Percentiles rank a stretch among this genome's conserved stretches.
These are phyloP conservation scores for Ovibos moschatus DNA, from an alignment of 2,113 vertebrate genomes.

Conservation along the genomic window DNA sequence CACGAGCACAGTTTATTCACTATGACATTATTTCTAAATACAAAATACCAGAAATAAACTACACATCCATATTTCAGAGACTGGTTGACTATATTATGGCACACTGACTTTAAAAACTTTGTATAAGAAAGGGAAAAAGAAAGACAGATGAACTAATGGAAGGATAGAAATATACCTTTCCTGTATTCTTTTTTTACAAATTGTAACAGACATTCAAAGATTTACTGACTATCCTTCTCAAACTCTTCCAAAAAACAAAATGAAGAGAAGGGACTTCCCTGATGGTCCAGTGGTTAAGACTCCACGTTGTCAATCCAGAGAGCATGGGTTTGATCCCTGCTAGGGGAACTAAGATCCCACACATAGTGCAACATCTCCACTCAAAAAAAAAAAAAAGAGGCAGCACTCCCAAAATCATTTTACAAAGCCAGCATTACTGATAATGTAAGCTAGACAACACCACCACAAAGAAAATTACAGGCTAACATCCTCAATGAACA, in stretches of 20 bases:
- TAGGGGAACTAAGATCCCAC: not conserved
- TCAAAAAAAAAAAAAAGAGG: not conserved
- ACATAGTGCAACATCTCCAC: not conserved
- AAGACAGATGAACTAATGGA: not conserved
- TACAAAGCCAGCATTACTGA: not conserved
- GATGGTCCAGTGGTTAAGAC: not conserved
- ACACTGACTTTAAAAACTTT: not conserved
- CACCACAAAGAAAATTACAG: not conserved
- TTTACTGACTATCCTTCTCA: not conserved
- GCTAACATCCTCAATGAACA: not conserved
- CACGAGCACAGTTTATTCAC: not conserved
- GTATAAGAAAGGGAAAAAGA: not conserved
- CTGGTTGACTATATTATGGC: not conserved
- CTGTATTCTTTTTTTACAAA: not conserved
- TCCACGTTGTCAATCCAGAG: not conserved
- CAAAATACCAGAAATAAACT: accelerated
- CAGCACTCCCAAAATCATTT: not conserved
- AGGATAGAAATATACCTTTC: not conserved
- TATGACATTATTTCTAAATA: accelerated
- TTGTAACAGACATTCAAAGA: not conserved
- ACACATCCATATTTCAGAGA: not conserved
- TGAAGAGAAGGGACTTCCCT: not conserved
- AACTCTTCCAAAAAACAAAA: not conserved
- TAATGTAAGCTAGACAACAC: not conserved
- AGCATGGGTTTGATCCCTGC: not conserved